phyloP scores from a whole-genome alignment of 2,888 invertebrate genomes.

The Trichopoda pennipes region DNA sequence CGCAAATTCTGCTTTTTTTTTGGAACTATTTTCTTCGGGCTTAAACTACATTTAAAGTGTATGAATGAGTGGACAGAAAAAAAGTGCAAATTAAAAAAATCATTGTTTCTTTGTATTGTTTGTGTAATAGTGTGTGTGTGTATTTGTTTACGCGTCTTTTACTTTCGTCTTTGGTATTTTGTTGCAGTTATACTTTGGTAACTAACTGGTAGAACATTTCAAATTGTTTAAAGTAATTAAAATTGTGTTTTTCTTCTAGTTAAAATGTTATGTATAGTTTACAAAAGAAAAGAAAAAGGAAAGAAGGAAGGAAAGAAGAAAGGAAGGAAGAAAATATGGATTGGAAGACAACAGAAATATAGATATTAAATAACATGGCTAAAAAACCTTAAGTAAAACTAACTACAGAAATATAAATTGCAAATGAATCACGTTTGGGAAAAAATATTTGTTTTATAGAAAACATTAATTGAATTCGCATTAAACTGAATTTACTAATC shows the following conservation, averaged over 20 bases:
- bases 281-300: background rate
- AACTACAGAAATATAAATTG: conserved; percentile 9
- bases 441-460: conserved; percentile 15
- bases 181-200: background rate
- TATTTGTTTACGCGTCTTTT: conserved; percentile 13
- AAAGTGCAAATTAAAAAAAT: conserved; percentile 60
- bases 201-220: conserved; percentile 41
- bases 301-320: background rate
- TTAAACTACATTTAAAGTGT: background rate
- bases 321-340: conserved; percentile 18
- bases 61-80: conserved; percentile 18
- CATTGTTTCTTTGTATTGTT: conserved; percentile 29
- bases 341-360: background rate
- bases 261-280: conserved; percentile 10
- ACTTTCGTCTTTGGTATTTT: conserved; percentile 41
- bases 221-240: conserved; percentile 68
- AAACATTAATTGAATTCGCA: background rate
- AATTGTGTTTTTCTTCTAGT: conserved; percentile 34
- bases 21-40: background rate
- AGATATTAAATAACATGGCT: conserved; percentile 9
- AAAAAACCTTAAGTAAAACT: background rate
- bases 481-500: too few relatives aligned
- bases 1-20: conserved; percentile 41
- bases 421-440: conserved; percentile 5
- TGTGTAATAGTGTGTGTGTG: background rate